Conservation (phyloP, 2,888 invertebrate genomes). For the Idaea biselata region DNA sequence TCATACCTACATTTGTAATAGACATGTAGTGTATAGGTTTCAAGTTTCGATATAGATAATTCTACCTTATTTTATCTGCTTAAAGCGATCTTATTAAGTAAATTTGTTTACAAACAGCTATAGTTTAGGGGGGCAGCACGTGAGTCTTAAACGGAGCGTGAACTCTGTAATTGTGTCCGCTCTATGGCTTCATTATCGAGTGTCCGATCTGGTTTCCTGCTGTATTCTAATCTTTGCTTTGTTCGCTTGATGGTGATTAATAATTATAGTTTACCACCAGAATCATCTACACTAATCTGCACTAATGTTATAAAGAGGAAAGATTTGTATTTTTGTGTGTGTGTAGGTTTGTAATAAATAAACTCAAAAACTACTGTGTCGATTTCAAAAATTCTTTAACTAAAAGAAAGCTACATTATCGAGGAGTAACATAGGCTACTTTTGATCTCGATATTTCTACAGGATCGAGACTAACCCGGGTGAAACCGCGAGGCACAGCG, state of each 20-base stretch:
- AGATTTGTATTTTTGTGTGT: no score
- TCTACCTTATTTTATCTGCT: neutral
- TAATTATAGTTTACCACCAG: neutral
- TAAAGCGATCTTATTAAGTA: neutral
- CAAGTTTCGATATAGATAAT: neutral
- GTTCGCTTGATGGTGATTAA: neutral
- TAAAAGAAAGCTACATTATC: no score
- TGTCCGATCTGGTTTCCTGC: constrained; percentile 17
- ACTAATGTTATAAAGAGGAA: no score
- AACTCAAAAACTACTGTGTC: no score
- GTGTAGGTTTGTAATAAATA: no score
- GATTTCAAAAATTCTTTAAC: no score
- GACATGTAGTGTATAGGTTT: no score
- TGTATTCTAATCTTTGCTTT: neutral
- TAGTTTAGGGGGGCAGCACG: constrained; percentile 16
- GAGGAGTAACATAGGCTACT: no score
- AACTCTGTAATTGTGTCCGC: constrained; percentile 39
- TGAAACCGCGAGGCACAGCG: no score
- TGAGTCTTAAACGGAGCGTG: constrained; percentile 33
- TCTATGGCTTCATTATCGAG: constrained; percentile 37
- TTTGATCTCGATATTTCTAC: no score
- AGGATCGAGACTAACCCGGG: no score
- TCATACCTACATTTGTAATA: neutral
- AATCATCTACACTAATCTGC: no score
- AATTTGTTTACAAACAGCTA: neutral